Evolutionary conservation across 2,113 vertebrate species (phyloP), one percentile per base, ranked within the genome.

Genomic region (Eurypyga helias): DNA sequence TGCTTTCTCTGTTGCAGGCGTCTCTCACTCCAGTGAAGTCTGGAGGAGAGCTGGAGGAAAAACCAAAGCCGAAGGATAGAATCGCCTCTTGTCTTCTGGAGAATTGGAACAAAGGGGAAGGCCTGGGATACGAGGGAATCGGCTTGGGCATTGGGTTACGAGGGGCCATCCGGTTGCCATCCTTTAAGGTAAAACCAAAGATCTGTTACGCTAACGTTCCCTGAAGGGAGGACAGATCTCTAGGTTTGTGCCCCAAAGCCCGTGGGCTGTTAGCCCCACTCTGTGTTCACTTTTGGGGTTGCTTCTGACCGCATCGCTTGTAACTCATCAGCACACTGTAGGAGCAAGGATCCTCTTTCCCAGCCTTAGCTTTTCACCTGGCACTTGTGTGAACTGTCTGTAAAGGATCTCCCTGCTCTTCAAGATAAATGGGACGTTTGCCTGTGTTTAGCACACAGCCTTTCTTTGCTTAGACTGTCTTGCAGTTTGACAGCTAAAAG

Each of bases 41-140:
- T 3, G 98, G 98, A 0, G 99, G 99, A 86, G 98, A 99, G 88
- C 97, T 99, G 17, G 99, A 99, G 77, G 99, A 99, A 62, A 98
- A 98, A 79, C 98, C 99, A 6, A 99, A 99, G 97, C 99, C 99
- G 1, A 99, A 99, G 97, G 99, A 99, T 97, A 98, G 98, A 10
- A 98, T 99, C 1, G 98, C 98, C 13, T 99, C 99, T 2, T 99
- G 99, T 91, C 97, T 99, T 65, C 70, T 99, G 95, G 99, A 99
- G 97, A 99, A 99, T 76, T 99, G 99, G 99, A 98, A 99, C 98
- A 99, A 99, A 96, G 99, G 99, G 23, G 99, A 99, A 87, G 99
- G 99, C 17, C 97, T 99, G 73, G 99, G 99, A 51, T 99, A 99
- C 0, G 99, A 99, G 93, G 99, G 99, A 13, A 99, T 99, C 19